Conservation (phyloP, 2,797 vertebrate species). For the Aselliscus stoliczkanus region DNA sequence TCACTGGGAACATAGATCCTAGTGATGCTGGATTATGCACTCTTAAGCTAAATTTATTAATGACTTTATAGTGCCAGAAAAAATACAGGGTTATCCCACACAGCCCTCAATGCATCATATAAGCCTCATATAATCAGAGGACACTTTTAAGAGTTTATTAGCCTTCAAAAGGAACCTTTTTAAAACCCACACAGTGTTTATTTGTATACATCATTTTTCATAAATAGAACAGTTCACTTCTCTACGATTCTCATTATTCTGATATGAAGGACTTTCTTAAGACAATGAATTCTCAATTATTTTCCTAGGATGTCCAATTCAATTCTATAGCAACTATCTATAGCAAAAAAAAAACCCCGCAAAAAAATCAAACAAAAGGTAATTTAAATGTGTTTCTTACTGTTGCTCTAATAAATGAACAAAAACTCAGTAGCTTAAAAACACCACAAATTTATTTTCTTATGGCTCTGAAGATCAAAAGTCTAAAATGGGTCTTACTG, state of each 20-base stretch:
- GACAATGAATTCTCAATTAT: background rate
- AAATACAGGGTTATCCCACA: background rate
- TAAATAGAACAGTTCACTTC: background rate
- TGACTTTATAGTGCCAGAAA: background rate
- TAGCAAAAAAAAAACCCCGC: background rate
- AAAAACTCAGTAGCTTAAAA: background rate
- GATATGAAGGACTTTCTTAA: background rate
- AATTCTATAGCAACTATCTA: background rate
- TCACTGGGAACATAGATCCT: background rate
- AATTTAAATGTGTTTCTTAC: background rate
- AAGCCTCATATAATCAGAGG: background rate
- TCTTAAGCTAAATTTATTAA: background rate
- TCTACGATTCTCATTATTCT: background rate
- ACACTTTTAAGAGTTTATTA: background rate
- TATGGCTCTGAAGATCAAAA: background rate
- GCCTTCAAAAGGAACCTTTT: background rate
- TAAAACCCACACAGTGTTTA: background rate
- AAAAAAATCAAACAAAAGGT: too few relatives aligned
- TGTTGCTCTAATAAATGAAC: background rate
- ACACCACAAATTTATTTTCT: background rate
- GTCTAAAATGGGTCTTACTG: background rate
- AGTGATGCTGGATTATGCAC: background rate
- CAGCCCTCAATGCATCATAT: background rate
- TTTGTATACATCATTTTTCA: background rate
- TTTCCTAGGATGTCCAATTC: background rate